Conservation (phyloP, 2,888 invertebrate genomes). For the Thymelicus acteon region DNA sequence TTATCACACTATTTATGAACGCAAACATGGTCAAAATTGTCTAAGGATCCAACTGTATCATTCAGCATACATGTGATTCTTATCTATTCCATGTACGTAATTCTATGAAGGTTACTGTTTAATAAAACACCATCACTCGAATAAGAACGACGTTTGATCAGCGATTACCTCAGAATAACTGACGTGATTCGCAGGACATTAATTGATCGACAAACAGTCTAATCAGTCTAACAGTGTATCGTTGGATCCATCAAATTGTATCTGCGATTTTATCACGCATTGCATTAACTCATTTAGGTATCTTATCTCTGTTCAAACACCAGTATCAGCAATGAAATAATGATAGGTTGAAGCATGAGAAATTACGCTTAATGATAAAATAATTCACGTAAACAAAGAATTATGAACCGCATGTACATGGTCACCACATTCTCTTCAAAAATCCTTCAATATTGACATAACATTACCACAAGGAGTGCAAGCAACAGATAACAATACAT, state of each 20-base stretch:
- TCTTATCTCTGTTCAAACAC: conserved; percentile 32
- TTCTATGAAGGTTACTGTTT: conserved; percentile 21
- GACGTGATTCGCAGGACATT: conserved; percentile 23
- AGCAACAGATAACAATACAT: conserved; percentile 19
- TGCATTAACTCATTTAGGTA: conserved; percentile 37
- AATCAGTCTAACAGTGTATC: conserved; percentile 10
- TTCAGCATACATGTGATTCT: neutral
- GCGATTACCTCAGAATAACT: conserved; percentile 22
- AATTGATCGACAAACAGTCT: conserved; percentile 28
- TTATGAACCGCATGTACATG: neutral
- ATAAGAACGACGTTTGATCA: conserved; percentile 13
- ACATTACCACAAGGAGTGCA: neutral
- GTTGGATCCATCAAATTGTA: conserved; percentile 18
- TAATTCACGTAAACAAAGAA: conserved; percentile 30
- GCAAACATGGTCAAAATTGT: neutral
- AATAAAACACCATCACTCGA: conserved; percentile 3
- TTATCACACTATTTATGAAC: neutral
- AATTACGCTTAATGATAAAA: conserved; percentile 34
- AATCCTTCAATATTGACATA: neutral
- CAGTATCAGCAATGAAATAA: conserved; percentile 24
- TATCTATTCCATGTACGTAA: conserved; percentile 25
- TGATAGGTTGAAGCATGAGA: conserved; percentile 30
- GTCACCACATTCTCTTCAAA: neutral
- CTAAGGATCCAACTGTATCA: conserved; percentile 6
- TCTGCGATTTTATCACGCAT: conserved; percentile 30